Base-by-base conservation (phyloP, 2,888 invertebrate genomes). In the Agrotis ipsilon region DNA sequence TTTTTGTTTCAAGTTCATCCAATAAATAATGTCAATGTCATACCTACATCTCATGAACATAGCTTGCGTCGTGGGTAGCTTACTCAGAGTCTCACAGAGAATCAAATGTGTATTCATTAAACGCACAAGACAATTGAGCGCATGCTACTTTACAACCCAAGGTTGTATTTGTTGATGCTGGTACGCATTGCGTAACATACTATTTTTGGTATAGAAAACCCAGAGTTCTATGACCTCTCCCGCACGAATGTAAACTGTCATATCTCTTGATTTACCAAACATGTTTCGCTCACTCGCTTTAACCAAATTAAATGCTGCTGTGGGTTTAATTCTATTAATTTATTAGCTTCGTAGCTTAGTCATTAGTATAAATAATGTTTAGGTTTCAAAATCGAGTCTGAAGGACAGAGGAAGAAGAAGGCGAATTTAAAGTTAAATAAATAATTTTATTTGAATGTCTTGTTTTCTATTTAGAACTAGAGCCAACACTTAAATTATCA, bases 131-230 rank as follows among this genome's bases (percentile, higher is more conserved):
- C 92, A 91, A 89, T 90, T 88, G 87, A 63, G 72, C 81, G 85
- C 81, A 81, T 82, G 86, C 83, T 82, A 88, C 87, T 82, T 87
- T 83, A 87, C 87, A 72, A 87, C 86, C 90, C 94, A 94, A 94
- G 94, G 94, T 88, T 93, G 87, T 90, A 83, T 87, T 87, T 90
- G 91, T 90, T 90, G 90, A 90, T 89, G 84, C 88, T 89, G 87
- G 85, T 87, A 83, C 80, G 82, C 78, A 82, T 92, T 90, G 88
- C 91, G 91, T 90, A 91, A 93, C 77, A 66, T 60, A 80, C 87
- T 94, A 92, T 92, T 92, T 93, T 89, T 88, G 88, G 85, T 72
- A 67, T 70, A 81, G 78, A 87, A 87, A 89, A 89, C 87, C 85
- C 27, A 81, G 86, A 86, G 91, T 91, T 91, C 89, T 87, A 87